phyloP scores from a whole-genome alignment of 2,797 vertebrate species.

The Notolepis coatsorum region DNA sequence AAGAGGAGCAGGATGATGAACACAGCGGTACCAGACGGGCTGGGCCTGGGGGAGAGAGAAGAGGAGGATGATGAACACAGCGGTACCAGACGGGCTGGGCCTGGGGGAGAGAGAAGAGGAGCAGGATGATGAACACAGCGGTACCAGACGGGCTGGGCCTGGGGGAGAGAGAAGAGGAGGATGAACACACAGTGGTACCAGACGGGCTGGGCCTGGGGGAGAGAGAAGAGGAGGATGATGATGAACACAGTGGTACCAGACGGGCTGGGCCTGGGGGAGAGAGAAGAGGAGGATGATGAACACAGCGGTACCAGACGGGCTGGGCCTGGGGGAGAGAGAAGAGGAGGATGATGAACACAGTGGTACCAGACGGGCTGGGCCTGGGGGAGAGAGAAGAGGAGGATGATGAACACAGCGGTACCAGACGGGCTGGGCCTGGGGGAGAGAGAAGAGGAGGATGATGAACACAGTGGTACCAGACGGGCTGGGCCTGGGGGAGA shows the following conservation, averaged over 20 bases:
- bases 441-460: conserved; percentile 91
- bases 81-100: conserved; percentile 94
- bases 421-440: conserved; percentile 93
- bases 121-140: conserved; percentile 91
- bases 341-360: conserved; percentile 90
- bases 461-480: conserved; percentile 97
- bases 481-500: conserved; percentile 89
- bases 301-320: conserved; percentile 94
- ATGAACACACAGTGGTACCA: too few relatives aligned
- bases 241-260: conserved; percentile 94
- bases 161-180: conserved; percentile 10
- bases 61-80: conserved; percentile 90
- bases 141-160: conserved; percentile 94
- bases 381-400: too few relatives aligned
- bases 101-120: too few relatives aligned
- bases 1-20: conserved; percentile 91
- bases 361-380: conserved; percentile 94
- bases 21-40: conserved; percentile 94
- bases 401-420: conserved; percentile 93
- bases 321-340: too few relatives aligned
- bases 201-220: too few relatives aligned
- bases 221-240: not conserved
- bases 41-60: too few relatives aligned
- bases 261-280: conserved; percentile 89
- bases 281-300: conserved; percentile 93